Conservation (phyloP, 2,888 invertebrate genomes). For the Pristionchus japonicus region DNA sequence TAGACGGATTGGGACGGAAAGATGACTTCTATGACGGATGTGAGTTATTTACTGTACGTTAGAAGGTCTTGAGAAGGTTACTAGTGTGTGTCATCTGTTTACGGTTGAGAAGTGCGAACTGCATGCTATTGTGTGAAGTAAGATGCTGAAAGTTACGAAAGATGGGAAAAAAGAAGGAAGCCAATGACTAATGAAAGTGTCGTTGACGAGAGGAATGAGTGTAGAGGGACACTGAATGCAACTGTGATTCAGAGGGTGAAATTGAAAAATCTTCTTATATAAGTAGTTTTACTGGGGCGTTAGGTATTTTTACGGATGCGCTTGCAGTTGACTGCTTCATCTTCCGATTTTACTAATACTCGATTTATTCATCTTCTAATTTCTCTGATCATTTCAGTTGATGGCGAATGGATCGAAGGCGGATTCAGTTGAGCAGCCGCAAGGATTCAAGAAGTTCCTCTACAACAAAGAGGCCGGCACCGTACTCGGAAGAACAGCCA, state of each 20-base stretch:
- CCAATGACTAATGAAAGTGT: neutral
- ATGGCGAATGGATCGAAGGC: slow-evolving; percentile 70
- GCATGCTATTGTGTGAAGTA: neutral
- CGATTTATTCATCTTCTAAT: neutral
- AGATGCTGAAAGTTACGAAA: neutral
- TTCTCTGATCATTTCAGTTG: too few relatives aligned
- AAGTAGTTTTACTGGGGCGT: neutral
- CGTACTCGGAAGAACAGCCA: slow-evolving; percentile 71
- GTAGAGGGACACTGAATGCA: neutral
- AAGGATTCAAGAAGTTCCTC: slow-evolving; percentile 67
- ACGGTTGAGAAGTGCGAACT: neutral
- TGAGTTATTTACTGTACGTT: neutral
- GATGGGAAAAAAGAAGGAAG: neutral
- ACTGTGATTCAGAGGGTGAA: neutral
- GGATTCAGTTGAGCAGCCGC: slow-evolving; percentile 54
- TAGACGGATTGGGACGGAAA: neutral
- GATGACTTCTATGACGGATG: neutral
- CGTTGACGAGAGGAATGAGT: neutral
- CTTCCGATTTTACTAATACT: neutral
- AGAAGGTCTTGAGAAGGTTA: neutral
- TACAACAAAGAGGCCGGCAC: slow-evolving; percentile 72
- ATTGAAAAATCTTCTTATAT: neutral
- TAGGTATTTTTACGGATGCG: neutral
- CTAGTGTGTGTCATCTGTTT: neutral
- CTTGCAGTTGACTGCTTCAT: neutral